These are phyloP conservation scores for Lamproptera curius DNA, from an alignment of 2,888 invertebrate species.

Conservation along the genomic window DNA sequence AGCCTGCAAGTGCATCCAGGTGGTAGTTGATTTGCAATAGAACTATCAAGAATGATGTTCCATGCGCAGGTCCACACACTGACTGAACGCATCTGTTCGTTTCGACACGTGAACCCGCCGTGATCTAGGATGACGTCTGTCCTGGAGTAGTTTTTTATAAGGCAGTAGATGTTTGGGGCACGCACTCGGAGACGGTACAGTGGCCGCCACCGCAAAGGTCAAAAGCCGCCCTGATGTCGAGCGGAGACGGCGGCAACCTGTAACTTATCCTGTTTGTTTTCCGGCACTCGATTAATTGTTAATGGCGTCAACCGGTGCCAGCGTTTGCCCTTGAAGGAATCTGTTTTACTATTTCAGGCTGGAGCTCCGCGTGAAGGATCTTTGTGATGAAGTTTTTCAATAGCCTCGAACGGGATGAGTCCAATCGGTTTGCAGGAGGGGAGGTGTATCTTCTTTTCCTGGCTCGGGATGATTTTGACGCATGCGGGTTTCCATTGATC, in stretches of 20 bases:
- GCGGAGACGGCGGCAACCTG: conserved; percentile 20
- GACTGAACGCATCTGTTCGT: not conserved
- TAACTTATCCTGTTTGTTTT: not conserved
- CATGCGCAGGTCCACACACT: too few relatives aligned
- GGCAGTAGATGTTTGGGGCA: conserved; percentile 1
- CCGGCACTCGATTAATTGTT: conserved; percentile 8
- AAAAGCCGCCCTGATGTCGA: conserved; percentile 18
- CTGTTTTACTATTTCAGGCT: not conserved
- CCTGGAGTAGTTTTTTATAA: not conserved
- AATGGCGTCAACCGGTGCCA: conserved; percentile 13
- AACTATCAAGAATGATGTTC: too few relatives aligned
- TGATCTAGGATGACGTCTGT: not conserved
- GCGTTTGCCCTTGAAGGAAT: conserved; percentile 25
- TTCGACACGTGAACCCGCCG: not conserved
- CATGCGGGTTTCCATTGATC: not conserved
- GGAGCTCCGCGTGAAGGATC: not conserved
- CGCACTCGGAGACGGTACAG: conserved; percentile 4
- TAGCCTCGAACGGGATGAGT: conserved; percentile 21
- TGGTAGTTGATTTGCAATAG: too few relatives aligned
- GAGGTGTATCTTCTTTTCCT: conserved; percentile 17
- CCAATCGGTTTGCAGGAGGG: conserved; percentile 27
- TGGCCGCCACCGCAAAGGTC: conserved; percentile 16
- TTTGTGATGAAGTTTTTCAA: conserved; percentile 18
- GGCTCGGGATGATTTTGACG: conserved; percentile 32
- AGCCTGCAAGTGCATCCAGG: too few relatives aligned